Evolutionary conservation across 2,113 vertebrate genomes (phyloP), one percentile per base, ranked within the genome.

Genomic region (Zootoca vivipara): DNA sequence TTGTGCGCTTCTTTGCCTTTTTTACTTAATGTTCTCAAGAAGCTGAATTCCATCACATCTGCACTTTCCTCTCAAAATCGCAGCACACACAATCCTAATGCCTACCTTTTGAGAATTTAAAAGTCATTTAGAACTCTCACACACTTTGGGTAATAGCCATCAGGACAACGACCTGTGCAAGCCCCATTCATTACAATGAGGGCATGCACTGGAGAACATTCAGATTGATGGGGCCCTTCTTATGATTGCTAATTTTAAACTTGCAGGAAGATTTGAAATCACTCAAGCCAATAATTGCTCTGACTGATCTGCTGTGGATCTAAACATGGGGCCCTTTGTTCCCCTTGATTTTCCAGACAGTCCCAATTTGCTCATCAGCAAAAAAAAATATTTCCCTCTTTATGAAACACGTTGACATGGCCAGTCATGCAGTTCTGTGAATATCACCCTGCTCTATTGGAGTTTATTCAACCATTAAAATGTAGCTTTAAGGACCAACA

Each of bases 391-490:
- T 88, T 90, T 86, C 38, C 38, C 89, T 83, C 88, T 92, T 91
- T 77, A 69, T 69, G 40, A 95, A 94, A 87, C 85, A 89, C 87
- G 74, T 33, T 91, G 4, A 90, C 38, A 91, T 92, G 89, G 91
- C 92, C 91, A 94, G 91, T 92, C 92, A 93, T 85, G 92, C 94
- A 91, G 86, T 40, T 90, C 38, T 78, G 22, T 83, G 88, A 88
- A 4, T 52, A 90, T 33, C 64, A 35, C 42, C 88, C 89, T 86
- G 81, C 90, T 9, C 89, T 85, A 93, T 93, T 93, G 89, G 90
- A 73, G 93, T 89, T 62, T 91, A 95, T 12, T 90, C 90, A 93
- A 65, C 91, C 93, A 93, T 92, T 83, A 91, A 93, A 93, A 93
- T 89, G 77, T 72, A 90, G 90, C 89, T 92, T 90, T 89, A 89